phyloP scores from a whole-genome alignment of 1,140 invertebrate genomes.

The Drosophila baimaii region DNA sequence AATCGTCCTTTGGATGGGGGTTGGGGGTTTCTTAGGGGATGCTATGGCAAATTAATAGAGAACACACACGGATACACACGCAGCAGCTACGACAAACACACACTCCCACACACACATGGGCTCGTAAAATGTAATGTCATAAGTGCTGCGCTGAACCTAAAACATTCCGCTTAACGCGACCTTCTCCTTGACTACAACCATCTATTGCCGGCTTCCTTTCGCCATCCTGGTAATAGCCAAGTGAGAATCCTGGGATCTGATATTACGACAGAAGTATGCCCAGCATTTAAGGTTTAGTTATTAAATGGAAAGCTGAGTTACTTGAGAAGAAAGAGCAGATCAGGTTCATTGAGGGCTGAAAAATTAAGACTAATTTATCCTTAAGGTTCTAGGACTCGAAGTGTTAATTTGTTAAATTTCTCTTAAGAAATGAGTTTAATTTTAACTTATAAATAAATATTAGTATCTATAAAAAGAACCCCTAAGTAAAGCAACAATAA shows the following conservation, averaged over 20 bases:
- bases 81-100: slow-evolving; percentile 15
- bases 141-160: slow-evolving; percentile 77
- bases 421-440: not conserved
- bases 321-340: not conserved
- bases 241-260: slow-evolving; percentile 13
- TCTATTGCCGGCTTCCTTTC: slow-evolving; percentile 48
- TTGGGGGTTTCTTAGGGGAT: slow-evolving; percentile 26
- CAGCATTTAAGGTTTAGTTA: not conserved
- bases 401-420: not conserved
- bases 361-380: not conserved
- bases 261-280: slow-evolving; percentile 10
- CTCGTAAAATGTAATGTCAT: slow-evolving; percentile 80
- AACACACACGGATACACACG: slow-evolving; percentile 43
- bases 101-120: slow-evolving; percentile 17
- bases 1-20: slow-evolving; percentile 35
- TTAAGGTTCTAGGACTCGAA: not conserved
- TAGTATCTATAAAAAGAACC: not conserved
- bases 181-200: slow-evolving; percentile 36
- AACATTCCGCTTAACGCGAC: slow-evolving; percentile 76
- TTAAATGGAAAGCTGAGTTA: not conserved
- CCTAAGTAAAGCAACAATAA: too few species aligned
- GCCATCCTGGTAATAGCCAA: slow-evolving; percentile 54
- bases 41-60: slow-evolving; percentile 81
- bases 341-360: not conserved
- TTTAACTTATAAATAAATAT: not conserved